Conservation (phyloP, 2,888 invertebrate genomes). For the Stenichneumon culpator region DNA sequence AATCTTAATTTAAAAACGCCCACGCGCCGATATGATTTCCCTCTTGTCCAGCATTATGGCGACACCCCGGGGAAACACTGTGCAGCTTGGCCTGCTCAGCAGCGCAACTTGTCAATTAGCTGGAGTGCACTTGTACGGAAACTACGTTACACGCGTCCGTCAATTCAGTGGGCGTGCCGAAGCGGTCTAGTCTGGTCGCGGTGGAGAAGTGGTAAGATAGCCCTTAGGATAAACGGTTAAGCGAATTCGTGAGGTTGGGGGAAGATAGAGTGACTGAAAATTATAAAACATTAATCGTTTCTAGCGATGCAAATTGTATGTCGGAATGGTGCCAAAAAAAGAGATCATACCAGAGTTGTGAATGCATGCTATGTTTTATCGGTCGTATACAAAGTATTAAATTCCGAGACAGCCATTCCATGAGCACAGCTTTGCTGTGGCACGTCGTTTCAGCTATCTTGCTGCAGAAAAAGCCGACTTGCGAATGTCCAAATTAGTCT, state of each 20-base stretch:
- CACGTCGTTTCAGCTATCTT: no score
- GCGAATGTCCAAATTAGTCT: no score
- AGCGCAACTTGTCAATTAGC: conserved; percentile 69
- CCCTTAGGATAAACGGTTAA: conserved; percentile 22
- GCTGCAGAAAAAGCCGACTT: no score
- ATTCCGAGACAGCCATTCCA: no score
- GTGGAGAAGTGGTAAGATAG: conserved; percentile 1
- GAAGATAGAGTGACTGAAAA: background rate
- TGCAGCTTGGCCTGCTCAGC: conserved; percentile 37
- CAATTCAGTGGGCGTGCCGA: conserved; percentile 63
- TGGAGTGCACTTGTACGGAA: conserved; percentile 68
- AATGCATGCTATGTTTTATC: conserved; percentile 43
- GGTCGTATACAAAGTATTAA: conserved; percentile 20
- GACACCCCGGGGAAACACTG: background rate
- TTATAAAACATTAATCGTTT: background rate
- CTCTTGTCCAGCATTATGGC: background rate
- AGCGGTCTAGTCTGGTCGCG: conserved; percentile 8
- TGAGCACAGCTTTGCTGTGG: no score
- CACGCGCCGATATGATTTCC: background rate
- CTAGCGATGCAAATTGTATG: background rate
- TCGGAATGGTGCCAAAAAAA: background rate
- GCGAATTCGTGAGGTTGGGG: background rate
- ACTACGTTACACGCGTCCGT: conserved; percentile 62
- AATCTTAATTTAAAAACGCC: conserved; percentile 7
- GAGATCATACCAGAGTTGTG: background rate